Base-by-base conservation (phyloP, 1,140 invertebrate species). In the Zaprionus davidi region DNA sequence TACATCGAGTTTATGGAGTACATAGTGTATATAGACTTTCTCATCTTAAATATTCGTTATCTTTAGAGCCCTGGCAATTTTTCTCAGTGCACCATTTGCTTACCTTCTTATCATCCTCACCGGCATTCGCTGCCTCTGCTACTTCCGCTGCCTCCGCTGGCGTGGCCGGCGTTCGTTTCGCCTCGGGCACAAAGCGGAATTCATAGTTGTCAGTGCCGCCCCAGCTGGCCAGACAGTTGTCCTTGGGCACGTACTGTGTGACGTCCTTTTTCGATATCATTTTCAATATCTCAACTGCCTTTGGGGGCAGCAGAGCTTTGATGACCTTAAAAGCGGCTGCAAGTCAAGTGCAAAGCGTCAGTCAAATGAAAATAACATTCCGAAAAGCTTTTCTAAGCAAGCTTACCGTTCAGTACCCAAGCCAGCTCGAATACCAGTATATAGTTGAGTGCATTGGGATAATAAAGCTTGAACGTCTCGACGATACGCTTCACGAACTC, bases 401-500 rank as follows among this genome's bases (percentile, higher is more conserved):
- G 91, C 93, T 94, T 94, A 97, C 96, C 96, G 92, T 96, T 98
- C 64, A 99, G 93, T 9, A 99, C 95, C 98, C 98, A 99, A 5
- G 98, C 97, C 96, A 99, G 97, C 92, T 99, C 97, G 93, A 95
- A 98, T 62, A 99, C 96, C 46, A 99, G 94, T 71, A 99, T 97
- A 88, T 98, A 98, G 91, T 98, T 99, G 69, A 98, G 93, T 92
- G 97, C 96, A 93, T 95, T 96, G 11, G 98, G 98, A 93, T 99
- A 99, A 92, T 99, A 98, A 36, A 94, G 93, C 93, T 98, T 98
- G 86, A 98, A 98, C 28, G 98, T 94, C 31, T 95, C 95, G 71
- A 99, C 98, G 62, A 99, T 93, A 81, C 97, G 98, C 84, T 96
- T 96, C 0, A 95, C 96, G 70, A 97, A 95, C 20, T 98, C 97